Evolutionary conservation across 1,140 invertebrate species (phyloP).

Genomic region (Cephus cinctus): DNA sequence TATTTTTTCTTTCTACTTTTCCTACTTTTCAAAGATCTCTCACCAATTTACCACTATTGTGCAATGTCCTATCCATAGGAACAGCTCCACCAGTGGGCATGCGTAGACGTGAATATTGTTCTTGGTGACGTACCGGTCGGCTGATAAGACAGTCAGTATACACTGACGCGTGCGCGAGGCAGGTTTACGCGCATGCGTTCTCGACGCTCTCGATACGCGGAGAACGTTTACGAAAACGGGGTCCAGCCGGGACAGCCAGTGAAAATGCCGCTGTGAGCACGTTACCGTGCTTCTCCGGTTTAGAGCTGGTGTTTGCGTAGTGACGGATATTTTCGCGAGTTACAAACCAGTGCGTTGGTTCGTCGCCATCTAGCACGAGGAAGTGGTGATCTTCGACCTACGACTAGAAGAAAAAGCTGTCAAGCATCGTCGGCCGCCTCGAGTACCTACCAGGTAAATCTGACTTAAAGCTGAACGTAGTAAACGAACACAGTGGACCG

Average conservation of each 20-base stretch:
- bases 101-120: too few species aligned
- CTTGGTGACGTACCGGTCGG: too few species aligned
- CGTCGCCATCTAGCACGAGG: slow-evolving; percentile 1
- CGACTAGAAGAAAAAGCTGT: too few species aligned
- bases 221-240: slow-evolving; percentile 30
- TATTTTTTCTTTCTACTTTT: too few species aligned
- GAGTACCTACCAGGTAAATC: neutral
- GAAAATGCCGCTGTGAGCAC: slow-evolving; percentile 36
- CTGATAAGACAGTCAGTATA: slow-evolving; percentile 37
- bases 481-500: too few species aligned
- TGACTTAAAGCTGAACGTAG: too few species aligned
- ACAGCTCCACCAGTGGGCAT: too few species aligned
- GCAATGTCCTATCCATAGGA: too few species aligned
- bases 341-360: slow-evolving; percentile 10
- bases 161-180: slow-evolving; percentile 31
- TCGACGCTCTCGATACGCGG: neutral
- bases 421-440: slow-evolving; percentile 8
- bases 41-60: too few species aligned
- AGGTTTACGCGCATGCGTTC: slow-evolving; percentile 30
- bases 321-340: slow-evolving; percentile 1
- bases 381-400: too few species aligned
- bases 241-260: slow-evolving; percentile 17
- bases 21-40: too few species aligned
- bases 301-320: slow-evolving; percentile 7
- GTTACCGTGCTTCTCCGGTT: slow-evolving; percentile 10